Conservation (phyloP, 1,140 invertebrate genomes). For the Onthophagus taurus region DNA sequence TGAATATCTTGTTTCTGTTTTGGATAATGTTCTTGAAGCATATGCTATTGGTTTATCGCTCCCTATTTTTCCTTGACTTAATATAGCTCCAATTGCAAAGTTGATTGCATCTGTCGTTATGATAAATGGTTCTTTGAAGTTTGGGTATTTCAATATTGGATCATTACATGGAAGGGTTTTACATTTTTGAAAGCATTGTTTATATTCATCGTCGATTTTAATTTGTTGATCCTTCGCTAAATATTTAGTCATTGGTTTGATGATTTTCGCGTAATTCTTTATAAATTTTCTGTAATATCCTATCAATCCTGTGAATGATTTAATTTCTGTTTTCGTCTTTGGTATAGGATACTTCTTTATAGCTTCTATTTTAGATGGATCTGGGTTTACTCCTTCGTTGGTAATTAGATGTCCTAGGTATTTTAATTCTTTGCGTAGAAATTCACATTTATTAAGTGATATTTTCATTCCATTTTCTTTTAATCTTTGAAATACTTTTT, state of each 20-base stretch:
- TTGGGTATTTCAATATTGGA: slow-evolving; percentile 12
- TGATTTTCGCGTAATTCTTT: background rate
- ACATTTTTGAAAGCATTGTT: background rate
- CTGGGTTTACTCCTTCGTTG: slow-evolving; percentile 30
- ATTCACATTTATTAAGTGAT: slow-evolving; percentile 35
- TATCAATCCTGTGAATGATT: background rate
- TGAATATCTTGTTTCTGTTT: slow-evolving; percentile 33
- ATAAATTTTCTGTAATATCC: background rate
- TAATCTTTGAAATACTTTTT: slow-evolving; percentile 31
- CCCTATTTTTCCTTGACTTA: slow-evolving; percentile 16
- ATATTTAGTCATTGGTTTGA: background rate
- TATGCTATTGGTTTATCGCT: slow-evolving; percentile 19
- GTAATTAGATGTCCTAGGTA: slow-evolving; percentile 38
- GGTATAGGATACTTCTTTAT: slow-evolving; percentile 21
- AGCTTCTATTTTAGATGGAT: slow-evolving; percentile 33
- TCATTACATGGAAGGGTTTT: background rate
- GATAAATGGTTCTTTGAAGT: slow-evolving; percentile 22
- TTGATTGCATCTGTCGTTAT: slow-evolving; percentile 22
- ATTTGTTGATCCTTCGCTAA: slow-evolving; percentile 1
- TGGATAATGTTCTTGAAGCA: slow-evolving; percentile 26
- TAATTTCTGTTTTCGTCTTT: background rate
- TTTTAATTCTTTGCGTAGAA: slow-evolving; percentile 25
- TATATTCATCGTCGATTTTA: slow-evolving; percentile 4
- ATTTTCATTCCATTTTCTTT: slow-evolving; percentile 28
- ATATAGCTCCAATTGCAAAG: slow-evolving; percentile 17